Evolutionary conservation across 2,797 vertebrate species (phyloP).

Genomic region (Bradypus variegatus): DNA sequence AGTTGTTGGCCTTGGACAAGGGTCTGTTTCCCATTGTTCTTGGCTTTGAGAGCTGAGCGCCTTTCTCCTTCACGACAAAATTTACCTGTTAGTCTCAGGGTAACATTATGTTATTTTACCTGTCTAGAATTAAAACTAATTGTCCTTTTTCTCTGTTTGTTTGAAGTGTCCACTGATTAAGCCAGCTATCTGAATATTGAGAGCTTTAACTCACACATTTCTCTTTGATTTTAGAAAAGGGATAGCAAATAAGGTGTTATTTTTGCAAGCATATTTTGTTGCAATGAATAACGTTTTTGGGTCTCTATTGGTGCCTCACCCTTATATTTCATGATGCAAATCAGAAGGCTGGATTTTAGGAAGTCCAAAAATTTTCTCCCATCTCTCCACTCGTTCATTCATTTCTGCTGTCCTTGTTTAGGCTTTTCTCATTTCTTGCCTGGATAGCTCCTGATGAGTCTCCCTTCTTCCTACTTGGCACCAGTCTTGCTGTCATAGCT

Average conservation of each 20-base stretch:
- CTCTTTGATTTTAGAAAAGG: constrained; percentile 21
- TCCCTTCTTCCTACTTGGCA: background rate
- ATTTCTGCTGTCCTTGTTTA: background rate
- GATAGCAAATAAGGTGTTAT: background rate
- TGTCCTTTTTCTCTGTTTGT: background rate
- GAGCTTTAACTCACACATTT: background rate
- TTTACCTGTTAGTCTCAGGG: background rate
- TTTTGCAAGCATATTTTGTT: constrained; percentile 21
- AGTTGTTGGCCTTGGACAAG: background rate
- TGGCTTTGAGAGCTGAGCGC: constrained; percentile 15
- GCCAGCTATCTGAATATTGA: too few relatives aligned
- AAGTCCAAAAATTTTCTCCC: background rate
- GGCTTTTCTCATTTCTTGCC: background rate
- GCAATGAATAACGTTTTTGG: background rate
- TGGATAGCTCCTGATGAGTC: background rate
- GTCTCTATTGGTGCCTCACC: background rate
- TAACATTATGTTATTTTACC: constrained; percentile 16
- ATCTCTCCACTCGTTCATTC: background rate
- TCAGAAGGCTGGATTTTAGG: background rate
- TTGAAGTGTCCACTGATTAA: background rate
- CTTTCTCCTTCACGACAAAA: constrained; percentile 31
- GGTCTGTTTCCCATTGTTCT: background rate
- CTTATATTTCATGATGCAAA: background rate
- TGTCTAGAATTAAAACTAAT: constrained; percentile 25
- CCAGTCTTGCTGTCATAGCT: background rate